phyloP scores from a whole-genome alignment of 1,140 invertebrate species.

The Zaprionus camerounensis region DNA sequence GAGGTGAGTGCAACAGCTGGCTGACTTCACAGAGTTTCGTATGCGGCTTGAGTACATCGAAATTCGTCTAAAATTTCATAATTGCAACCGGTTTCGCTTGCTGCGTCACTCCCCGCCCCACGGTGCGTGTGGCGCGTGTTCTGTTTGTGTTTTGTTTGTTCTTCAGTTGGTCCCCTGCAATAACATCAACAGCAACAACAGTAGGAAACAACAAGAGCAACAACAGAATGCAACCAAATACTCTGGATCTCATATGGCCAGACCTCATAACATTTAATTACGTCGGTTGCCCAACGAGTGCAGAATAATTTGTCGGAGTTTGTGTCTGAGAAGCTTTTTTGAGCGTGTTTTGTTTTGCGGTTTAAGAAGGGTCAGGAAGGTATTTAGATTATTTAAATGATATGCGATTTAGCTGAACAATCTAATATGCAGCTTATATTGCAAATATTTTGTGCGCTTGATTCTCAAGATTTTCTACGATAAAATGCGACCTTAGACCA shows the following conservation, averaged over 20 bases:
- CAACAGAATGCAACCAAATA: conserved; percentile 50
- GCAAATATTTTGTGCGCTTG: neutral
- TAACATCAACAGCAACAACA: neutral
- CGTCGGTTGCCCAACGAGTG: conserved; percentile 1
- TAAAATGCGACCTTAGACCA: neutral
- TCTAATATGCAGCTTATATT: neutral
- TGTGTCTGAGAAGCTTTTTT: conserved; percentile 7
- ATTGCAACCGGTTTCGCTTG: conserved; percentile 42
- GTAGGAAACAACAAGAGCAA: neutral
- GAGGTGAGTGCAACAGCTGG: conserved; percentile 27
- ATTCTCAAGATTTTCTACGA: neutral
- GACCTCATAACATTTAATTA: conserved; percentile 53
- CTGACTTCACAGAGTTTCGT: conserved; percentile 33
- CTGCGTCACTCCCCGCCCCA: conserved; percentile 1
- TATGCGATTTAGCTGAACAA: neutral
- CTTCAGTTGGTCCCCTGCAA: conserved; percentile 7
- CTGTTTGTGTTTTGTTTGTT: conserved; percentile 27
- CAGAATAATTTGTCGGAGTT: conserved; percentile 5
- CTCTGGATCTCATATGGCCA: conserved; percentile 39
- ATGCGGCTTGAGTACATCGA: conserved; percentile 47
- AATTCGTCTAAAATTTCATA: conserved; percentile 59
- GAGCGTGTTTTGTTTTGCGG: conserved; percentile 7
- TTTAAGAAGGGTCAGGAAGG: neutral
- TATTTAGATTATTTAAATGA: neutral
- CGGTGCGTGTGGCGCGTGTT: conserved; percentile 21